These are phyloP conservation scores for Vireo altiloquus DNA, from an alignment of 2,113 vertebrate species.

Conservation along the genomic window DNA sequence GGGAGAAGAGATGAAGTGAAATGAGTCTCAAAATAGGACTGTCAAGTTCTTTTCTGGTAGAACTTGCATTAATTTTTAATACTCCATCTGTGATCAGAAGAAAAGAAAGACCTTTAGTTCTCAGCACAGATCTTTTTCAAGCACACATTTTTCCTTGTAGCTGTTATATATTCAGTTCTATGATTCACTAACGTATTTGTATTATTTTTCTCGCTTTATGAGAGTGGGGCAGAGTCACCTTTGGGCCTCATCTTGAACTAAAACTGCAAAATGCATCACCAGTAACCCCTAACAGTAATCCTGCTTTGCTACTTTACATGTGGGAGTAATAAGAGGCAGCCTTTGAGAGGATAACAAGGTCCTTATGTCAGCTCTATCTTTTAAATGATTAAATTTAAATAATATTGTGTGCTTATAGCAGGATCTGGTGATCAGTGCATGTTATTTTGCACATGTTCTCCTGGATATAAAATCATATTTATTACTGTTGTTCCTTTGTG, in stretches of 20 bases:
- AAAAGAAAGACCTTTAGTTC: constrained; percentile 58
- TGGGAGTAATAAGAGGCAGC: background rate
- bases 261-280: background rate
- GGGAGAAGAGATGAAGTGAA: constrained; percentile 36
- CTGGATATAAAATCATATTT: background rate
- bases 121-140: constrained; percentile 43
- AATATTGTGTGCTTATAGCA: background rate
- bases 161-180: background rate
- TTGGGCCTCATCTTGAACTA: background rate
- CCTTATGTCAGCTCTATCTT: background rate
- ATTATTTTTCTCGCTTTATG: background rate
- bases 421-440: background rate
- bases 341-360: constrained; percentile 10
- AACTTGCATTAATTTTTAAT: constrained; percentile 69
- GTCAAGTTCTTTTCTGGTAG: constrained; percentile 61
- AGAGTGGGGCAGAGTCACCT: background rate
- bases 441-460: background rate
- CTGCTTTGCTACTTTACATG: background rate
- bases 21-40: constrained; percentile 61
- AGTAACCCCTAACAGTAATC: background rate
- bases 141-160: constrained; percentile 16
- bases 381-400: background rate
- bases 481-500: background rate
- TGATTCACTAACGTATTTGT: constrained; percentile 24
- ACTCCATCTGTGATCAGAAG: constrained; percentile 64